Evolutionary conservation across 2,113 vertebrate species (phyloP).

Genomic region (Girardinichthys multiradiatus): DNA sequence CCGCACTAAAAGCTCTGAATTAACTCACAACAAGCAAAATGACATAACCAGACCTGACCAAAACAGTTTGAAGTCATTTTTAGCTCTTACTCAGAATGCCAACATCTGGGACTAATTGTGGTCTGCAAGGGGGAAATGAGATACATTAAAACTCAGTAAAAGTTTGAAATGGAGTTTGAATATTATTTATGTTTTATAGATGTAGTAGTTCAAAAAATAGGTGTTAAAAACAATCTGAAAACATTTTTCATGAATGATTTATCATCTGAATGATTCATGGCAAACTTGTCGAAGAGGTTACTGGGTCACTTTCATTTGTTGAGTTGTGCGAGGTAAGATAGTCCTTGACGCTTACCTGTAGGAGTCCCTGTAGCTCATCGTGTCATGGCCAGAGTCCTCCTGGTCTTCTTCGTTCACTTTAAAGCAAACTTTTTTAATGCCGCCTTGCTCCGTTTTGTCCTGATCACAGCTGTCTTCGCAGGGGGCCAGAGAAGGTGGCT

Average conservation of each 20-base stretch:
- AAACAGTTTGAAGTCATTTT: constrained; percentile 73
- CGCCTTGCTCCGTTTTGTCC: constrained; percentile 88
- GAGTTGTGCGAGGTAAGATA: not conserved
- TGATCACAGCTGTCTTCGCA: constrained; percentile 85
- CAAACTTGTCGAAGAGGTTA: not conserved
- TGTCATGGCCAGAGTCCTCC: constrained; percentile 98
- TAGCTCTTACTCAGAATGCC: constrained; percentile 49
- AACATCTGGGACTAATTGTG: constrained; percentile 69
- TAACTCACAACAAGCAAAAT: constrained; percentile 65
- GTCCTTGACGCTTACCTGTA: constrained; percentile 85
- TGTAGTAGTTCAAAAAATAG: constrained; percentile 15
- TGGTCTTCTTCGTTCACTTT: constrained; percentile 97
- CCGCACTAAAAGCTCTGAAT: constrained; percentile 47
- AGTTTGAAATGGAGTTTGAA: constrained; percentile 15
- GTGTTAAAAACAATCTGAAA: constrained; percentile 11
- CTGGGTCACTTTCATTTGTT: not conserved
- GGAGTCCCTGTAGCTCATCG: constrained; percentile 98
- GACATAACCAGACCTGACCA: constrained; percentile 69
- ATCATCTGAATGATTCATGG: not conserved
- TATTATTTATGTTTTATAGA: constrained; percentile 35
- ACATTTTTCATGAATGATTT: not conserved
- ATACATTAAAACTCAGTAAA: constrained; percentile 24
- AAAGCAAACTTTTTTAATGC: constrained; percentile 95
- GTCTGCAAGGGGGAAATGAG: constrained; percentile 34
- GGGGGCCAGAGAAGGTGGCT: constrained; percentile 81